Conservation (phyloP, 2,888 invertebrate genomes). For the Himalopsyche anomala region DNA sequence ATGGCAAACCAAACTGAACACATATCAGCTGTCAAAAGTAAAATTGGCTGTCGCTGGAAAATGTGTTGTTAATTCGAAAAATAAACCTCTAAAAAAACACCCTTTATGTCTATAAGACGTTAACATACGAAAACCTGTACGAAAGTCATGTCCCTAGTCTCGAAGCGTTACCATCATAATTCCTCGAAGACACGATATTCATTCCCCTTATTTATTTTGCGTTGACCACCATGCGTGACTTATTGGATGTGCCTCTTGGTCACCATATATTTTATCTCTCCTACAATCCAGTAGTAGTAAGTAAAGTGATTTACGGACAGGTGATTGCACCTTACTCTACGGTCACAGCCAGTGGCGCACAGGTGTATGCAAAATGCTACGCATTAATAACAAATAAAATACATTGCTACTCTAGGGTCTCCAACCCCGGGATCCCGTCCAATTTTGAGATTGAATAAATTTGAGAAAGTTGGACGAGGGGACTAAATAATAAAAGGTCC, state of each 20-base stretch:
- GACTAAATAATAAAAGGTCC: no score
- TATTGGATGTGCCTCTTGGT: constrained; percentile 61
- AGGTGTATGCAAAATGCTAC: background rate
- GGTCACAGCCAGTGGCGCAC: constrained; percentile 23
- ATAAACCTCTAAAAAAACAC: no score
- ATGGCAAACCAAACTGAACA: no score
- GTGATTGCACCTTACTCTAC: constrained; percentile 44
- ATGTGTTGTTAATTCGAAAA: no score
- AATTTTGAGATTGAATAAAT: no score
- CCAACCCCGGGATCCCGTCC: no score
- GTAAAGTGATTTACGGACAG: constrained; percentile 55
- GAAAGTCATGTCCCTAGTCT: constrained; percentile 22
- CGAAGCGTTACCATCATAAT: constrained; percentile 15
- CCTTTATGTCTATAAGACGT: background rate
- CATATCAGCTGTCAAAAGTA: no score
- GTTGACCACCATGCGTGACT: constrained; percentile 60
- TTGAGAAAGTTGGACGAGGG: no score
- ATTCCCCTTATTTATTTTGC: constrained; percentile 15
- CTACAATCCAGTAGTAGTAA: constrained; percentile 48
- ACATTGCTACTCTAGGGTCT: no score
- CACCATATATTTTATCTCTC: constrained; percentile 55
- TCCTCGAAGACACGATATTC: constrained; percentile 5
- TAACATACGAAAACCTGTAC: background rate
- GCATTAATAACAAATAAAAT: no score
- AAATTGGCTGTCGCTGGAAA: no score